A percentile compares a stretch with the other conserved stretches of the same genome.
Conservation (phyloP, 2,797 vertebrate species). For the Tachyglossus aculeatus region DNA sequence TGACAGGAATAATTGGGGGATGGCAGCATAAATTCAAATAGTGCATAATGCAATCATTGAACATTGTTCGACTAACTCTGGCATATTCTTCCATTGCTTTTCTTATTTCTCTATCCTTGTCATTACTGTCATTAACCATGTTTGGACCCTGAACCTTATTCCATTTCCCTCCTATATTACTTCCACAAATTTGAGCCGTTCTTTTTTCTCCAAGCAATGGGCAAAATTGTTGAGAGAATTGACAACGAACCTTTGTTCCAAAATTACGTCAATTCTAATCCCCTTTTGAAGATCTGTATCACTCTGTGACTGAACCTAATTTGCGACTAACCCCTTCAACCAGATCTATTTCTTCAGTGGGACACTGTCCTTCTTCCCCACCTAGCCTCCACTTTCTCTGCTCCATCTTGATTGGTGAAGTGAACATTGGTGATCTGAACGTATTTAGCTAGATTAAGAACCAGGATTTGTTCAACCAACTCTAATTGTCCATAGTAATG, state of each 20-base stretch:
- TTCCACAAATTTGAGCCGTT: not conserved
- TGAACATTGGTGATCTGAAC: too few relatives aligned
- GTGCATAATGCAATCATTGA: not conserved
- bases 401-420: too few relatives aligned
- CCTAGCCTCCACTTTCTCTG: too few relatives aligned
- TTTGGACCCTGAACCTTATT: not conserved
- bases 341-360: not conserved
- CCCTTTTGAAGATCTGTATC: not conserved
- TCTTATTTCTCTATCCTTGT: not conserved
- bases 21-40: slow-evolving; percentile 10
- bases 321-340: not conserved
- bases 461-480: too few relatives aligned
- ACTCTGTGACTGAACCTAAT: not conserved
- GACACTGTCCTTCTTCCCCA: too few relatives aligned
- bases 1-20: slow-evolving; percentile 25
- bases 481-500: too few relatives aligned
- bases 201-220: not conserved
- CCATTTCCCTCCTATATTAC: not conserved
- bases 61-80: not conserved
- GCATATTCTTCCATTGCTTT: not conserved
- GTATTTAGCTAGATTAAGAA: too few relatives aligned
- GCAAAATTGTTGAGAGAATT: not conserved
- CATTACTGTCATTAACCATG: not conserved
- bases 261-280: not conserved
- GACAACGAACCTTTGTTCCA: not conserved